Percentiles rank a stretch among this genome's conserved stretches.
phyloP scores from a whole-genome alignment of 2,888 invertebrate species.

The Drosophila demipolita region DNA sequence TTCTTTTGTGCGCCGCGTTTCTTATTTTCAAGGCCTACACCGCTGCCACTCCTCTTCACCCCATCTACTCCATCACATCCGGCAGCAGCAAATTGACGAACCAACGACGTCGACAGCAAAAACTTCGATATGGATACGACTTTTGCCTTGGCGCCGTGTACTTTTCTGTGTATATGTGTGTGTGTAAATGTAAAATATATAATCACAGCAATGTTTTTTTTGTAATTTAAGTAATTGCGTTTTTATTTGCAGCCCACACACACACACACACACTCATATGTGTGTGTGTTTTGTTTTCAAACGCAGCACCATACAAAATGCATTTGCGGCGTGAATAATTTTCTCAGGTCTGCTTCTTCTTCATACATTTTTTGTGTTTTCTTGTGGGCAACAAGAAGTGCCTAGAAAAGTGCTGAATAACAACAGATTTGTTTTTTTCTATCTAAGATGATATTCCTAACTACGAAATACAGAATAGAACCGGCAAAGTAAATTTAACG shows the following conservation, averaged over 20 bases:
- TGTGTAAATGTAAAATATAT: conserved; percentile 65
- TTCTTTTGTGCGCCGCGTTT: conserved; percentile 53
- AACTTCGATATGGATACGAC: conserved; percentile 56
- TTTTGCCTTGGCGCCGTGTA: conserved; percentile 47
- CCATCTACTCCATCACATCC: conserved; percentile 42
- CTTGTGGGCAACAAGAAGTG: not conserved
- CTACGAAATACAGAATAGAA: not conserved
- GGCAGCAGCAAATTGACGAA: conserved; percentile 44
- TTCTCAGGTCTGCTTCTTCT: not conserved
- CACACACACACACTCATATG: not conserved
- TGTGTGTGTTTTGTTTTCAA: conserved; percentile 9
- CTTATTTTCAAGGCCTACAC: conserved; percentile 62
- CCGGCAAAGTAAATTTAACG: not conserved
- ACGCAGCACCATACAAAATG: conserved; percentile 24
- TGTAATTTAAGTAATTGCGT: conserved; percentile 71
- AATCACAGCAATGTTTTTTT: conserved; percentile 69
- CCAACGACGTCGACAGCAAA: conserved; percentile 31
- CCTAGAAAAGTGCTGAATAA: conserved; percentile 5
- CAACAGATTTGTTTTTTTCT: not conserved
- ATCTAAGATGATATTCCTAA: not conserved
- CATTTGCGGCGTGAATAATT: conserved; percentile 16
- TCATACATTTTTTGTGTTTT: not conserved
- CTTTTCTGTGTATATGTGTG: conserved; percentile 21
- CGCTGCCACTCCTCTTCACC: conserved; percentile 20
- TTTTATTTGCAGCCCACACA: conserved; percentile 36